Evolutionary conservation across 2,113 vertebrate species (phyloP).

Genomic region (Neodon shergylaensis): DNA sequence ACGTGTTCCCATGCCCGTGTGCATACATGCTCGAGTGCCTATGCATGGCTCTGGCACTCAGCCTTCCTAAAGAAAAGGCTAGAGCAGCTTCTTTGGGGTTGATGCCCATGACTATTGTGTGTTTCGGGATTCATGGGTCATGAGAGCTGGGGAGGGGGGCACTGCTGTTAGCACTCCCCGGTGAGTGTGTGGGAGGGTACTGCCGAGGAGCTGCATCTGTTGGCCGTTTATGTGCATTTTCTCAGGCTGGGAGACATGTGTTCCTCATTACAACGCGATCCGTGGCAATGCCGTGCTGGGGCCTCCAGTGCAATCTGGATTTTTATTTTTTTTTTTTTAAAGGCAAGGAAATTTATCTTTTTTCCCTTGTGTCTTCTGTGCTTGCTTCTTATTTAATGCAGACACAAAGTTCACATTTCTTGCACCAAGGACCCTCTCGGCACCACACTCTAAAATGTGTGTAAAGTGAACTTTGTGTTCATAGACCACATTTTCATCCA

Average conservation of each 20-base stretch:
- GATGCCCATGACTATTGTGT: background rate
- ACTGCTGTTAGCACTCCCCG: background rate
- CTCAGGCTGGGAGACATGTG: constrained; percentile 61
- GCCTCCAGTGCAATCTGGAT: background rate
- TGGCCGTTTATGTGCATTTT: constrained; percentile 38
- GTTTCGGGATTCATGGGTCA: background rate
- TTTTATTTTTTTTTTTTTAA: constrained; percentile 6
- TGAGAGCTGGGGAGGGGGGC: background rate
- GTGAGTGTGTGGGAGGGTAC: background rate
- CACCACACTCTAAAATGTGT: background rate
- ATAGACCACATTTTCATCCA: background rate
- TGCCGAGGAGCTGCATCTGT: background rate
- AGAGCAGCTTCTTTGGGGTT: background rate
- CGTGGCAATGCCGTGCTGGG: background rate
- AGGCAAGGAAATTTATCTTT: background rate
- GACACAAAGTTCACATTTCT: background rate
- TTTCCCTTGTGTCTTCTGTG: background rate
- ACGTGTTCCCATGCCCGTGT: background rate
- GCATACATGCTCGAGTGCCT: no score
- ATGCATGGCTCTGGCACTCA: background rate
- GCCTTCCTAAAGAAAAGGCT: background rate
- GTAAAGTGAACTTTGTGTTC: background rate
- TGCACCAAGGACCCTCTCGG: background rate
- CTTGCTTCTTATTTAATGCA: background rate
- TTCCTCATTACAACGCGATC: constrained; percentile 53